These are phyloP conservation scores for Podargus strigoides DNA, from an alignment of 2,797 vertebrate genomes.

Conservation along the genomic window DNA sequence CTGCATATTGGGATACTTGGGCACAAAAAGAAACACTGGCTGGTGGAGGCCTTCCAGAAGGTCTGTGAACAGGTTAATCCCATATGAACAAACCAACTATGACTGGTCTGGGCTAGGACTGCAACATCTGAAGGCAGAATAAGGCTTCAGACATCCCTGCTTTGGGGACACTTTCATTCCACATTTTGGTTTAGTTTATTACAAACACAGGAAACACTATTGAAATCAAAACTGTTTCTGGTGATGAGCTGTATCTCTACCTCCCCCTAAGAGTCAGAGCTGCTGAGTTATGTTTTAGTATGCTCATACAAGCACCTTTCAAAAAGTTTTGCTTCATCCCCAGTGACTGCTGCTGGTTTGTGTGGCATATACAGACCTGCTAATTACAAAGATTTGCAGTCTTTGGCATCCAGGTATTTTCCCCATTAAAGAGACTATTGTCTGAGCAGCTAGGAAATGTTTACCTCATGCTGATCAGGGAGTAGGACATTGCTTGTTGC, in stretches of 20 bases:
- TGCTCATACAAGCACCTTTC: neutral
- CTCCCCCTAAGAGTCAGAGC: neutral
- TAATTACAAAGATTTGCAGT: neutral
- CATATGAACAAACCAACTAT: neutral
- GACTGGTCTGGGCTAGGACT: neutral
- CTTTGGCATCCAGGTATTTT: neutral
- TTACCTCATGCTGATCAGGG: neutral
- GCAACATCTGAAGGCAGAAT: neutral
- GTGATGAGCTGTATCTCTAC: neutral
- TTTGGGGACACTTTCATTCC: neutral
- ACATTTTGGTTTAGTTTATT: neutral
- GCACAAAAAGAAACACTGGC: neutral
- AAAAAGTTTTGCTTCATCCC: neutral
- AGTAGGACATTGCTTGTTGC: rapidly evolving
- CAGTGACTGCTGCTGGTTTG: neutral
- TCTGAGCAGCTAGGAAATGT: neutral
- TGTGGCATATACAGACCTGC: neutral
- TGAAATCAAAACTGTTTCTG: neutral
- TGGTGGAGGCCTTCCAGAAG: neutral
- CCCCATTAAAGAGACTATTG: neutral
- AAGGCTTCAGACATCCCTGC: neutral
- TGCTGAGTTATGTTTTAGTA: neutral
- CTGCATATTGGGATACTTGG: neutral
- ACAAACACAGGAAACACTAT: neutral
- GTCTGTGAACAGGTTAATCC: neutral